Evolutionary conservation across 2,888 invertebrate genomes (phyloP).

Genomic region (Mesorhabditis belari): DNA sequence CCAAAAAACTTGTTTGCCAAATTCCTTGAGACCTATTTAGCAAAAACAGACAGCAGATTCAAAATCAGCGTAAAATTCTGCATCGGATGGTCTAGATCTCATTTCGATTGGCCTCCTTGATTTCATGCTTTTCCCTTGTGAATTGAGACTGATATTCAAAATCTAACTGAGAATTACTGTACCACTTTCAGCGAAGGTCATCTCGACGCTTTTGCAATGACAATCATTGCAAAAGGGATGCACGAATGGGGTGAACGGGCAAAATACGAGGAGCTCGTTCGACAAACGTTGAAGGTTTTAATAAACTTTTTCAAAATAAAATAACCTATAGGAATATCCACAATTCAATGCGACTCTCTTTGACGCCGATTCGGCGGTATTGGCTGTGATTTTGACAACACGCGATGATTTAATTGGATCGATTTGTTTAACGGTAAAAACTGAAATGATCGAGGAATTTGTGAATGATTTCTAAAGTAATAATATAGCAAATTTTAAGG

Average conservation of each 20-base stretch:
- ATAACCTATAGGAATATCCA: constrained; percentile 16
- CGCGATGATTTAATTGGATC: constrained; percentile 4
- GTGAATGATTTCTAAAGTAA: too few species aligned
- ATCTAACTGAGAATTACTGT: not conserved
- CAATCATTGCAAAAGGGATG: constrained; percentile 44
- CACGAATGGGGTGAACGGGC: constrained; percentile 50
- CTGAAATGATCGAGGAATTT: constrained; percentile 35
- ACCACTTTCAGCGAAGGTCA: constrained; percentile 11
- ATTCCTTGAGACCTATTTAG: too few species aligned
- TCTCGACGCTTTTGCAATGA: constrained; percentile 35
- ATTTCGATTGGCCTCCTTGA: too few species aligned
- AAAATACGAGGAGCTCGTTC: constrained; percentile 2
- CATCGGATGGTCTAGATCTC: too few species aligned
- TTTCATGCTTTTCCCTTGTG: too few species aligned
- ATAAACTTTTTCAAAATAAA: not conserved
- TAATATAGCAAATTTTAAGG: too few species aligned
- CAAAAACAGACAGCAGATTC: too few species aligned
- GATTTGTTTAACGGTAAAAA: constrained; percentile 14
- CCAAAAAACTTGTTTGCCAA: too few species aligned
- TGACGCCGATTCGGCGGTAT: constrained; percentile 47
- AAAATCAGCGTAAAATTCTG: too few species aligned
- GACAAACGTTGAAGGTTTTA: not conserved
- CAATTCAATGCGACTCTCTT: constrained; percentile 47
- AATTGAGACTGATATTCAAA: too few species aligned
- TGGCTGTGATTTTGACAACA: constrained; percentile 41